These are phyloP conservation scores for Schlechtendalia chinensis DNA, from an alignment of 1,140 invertebrate genomes.

Conservation along the genomic window DNA sequence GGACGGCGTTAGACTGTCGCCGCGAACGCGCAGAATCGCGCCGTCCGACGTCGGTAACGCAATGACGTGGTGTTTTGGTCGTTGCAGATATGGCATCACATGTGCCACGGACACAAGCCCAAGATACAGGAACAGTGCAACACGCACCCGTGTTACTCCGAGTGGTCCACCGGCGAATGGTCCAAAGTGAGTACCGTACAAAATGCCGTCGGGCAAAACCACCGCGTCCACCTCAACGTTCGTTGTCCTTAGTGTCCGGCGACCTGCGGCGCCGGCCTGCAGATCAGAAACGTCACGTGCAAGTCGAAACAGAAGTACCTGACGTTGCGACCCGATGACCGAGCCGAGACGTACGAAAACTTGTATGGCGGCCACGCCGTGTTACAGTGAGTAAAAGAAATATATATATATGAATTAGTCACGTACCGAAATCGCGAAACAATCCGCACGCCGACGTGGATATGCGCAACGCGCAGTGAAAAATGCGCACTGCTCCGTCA, in stretches of 20 bases:
- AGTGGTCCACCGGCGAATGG: constrained; percentile 81
- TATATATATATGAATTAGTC: too few species aligned
- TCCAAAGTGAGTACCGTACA: constrained; percentile 67
- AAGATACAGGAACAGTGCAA: constrained; percentile 76
- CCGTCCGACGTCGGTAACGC: too few species aligned
- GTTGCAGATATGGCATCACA: constrained; percentile 68
- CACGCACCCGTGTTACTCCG: constrained; percentile 77
- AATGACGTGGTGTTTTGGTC: too few species aligned
- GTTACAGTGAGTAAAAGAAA: constrained; percentile 56
- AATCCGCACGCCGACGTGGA: too few species aligned
- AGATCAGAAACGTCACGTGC: constrained; percentile 79
- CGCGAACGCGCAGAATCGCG: too few species aligned
- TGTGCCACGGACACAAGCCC: constrained; percentile 75
- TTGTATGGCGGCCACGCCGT: constrained; percentile 69
- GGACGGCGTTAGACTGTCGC: too few species aligned
- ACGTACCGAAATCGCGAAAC: too few species aligned
- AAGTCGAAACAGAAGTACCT: constrained; percentile 58
- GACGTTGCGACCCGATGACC: constrained; percentile 51
- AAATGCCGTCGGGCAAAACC: too few species aligned
- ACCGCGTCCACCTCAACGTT: too few species aligned
- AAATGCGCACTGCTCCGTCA: too few species aligned
- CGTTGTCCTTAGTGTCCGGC: constrained; percentile 84
- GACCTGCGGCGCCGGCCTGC: constrained; percentile 78
- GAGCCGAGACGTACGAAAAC: constrained; percentile 56
- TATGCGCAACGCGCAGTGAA: too few species aligned